A percentile compares a stretch with the other conserved stretches of the same genome.
Evolutionary conservation across 2,113 vertebrate species (phyloP).

Genomic region (Pluvialis apricaria): DNA sequence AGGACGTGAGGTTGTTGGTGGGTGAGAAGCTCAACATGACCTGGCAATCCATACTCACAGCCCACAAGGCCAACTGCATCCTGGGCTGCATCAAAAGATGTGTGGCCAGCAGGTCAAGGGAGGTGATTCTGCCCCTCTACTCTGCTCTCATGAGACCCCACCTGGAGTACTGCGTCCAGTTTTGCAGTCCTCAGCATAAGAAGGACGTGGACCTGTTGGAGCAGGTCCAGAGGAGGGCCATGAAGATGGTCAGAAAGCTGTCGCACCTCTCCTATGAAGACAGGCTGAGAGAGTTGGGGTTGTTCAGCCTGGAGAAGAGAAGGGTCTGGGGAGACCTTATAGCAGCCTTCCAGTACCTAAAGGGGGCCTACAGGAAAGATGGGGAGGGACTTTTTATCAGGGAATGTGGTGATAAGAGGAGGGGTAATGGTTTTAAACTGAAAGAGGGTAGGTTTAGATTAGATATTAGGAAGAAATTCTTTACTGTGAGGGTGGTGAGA

Average conservation of each 20-base stretch:
- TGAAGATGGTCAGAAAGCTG: not conserved
- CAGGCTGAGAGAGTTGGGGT: not conserved
- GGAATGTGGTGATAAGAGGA: not conserved
- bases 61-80: not conserved
- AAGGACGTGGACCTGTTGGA: not conserved
- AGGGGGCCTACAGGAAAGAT: not conserved
- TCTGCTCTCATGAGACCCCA: not conserved
- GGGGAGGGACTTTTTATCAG: not conserved
- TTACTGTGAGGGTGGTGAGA: not conserved
- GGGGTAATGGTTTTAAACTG: not conserved
- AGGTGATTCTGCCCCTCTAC: not conserved
- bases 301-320: not conserved
- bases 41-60: not conserved
- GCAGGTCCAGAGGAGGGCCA: not conserved
- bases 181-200: not conserved
- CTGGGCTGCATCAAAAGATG: not conserved
- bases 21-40: not conserved
- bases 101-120: not conserved
- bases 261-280: not conserved
- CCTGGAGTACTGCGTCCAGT: not conserved
- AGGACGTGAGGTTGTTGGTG: not conserved
- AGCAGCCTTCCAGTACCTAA: not conserved
- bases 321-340: not conserved
- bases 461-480: not conserved
- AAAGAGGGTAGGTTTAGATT: not conserved